Conservation (phyloP, 2,888 invertebrate genomes). For the Eupithecia centaureata region DNA sequence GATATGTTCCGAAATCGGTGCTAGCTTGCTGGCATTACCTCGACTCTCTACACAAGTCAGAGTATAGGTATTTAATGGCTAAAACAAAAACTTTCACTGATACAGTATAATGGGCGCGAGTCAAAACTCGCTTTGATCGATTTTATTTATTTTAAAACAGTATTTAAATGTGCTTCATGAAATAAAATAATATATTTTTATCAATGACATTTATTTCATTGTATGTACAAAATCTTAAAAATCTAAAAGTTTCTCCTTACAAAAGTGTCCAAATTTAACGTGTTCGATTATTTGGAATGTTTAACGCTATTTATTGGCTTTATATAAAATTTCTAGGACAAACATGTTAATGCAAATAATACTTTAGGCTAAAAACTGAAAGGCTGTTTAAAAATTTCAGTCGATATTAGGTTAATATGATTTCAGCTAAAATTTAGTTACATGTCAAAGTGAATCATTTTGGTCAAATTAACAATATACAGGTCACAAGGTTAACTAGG, state of each 20-base stretch:
- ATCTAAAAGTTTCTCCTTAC: slow-evolving; percentile 78
- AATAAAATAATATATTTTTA: slow-evolving; percentile 63
- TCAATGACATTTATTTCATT: slow-evolving; percentile 84
- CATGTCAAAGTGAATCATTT: slow-evolving; percentile 36
- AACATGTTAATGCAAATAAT: slow-evolving; percentile 68
- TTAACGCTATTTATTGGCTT: slow-evolving; percentile 79
- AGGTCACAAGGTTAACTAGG: slow-evolving; percentile 68
- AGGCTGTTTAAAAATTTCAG: slow-evolving; percentile 43
- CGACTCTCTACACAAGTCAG: slow-evolving; percentile 62
- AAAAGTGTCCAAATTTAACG: slow-evolving; percentile 82
- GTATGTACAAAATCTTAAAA: slow-evolving; percentile 84
- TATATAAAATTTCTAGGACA: slow-evolving; percentile 67
- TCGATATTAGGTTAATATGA: slow-evolving; percentile 46
- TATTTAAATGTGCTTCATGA: background rate
- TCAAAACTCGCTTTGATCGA: background rate
- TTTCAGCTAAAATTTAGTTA: slow-evolving; percentile 34
- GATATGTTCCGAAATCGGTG: slow-evolving; percentile 61
- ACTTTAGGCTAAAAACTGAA: slow-evolving; percentile 52
- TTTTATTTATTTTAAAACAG: background rate
- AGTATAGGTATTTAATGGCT: slow-evolving; percentile 68
- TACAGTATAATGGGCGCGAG: slow-evolving; percentile 52
- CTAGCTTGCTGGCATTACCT: slow-evolving; percentile 58
- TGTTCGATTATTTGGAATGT: slow-evolving; percentile 82
- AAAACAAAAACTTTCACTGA: slow-evolving; percentile 71
- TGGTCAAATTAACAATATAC: slow-evolving; percentile 46